Conservation (phyloP, 2,888 invertebrate genomes). For the Prionchulus punctatus region DNA sequence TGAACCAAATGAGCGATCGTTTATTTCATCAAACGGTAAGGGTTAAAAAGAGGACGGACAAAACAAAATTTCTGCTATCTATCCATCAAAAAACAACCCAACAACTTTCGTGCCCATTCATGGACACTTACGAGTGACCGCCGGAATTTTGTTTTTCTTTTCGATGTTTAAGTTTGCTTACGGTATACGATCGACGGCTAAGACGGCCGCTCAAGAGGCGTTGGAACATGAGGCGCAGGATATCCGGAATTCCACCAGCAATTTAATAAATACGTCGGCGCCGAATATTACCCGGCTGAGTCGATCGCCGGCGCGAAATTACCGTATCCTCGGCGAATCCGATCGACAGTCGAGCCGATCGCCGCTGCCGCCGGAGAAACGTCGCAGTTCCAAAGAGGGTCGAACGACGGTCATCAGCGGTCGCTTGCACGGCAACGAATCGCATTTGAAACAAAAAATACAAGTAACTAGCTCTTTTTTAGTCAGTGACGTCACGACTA, state of each 20-base stretch:
- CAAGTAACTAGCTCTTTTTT: too few species aligned
- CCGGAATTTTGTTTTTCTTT: not conserved
- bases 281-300: not conserved
- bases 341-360: not conserved
- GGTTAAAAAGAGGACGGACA: too few species aligned
- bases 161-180: not conserved
- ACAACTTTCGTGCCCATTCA: not conserved
- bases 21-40: conserved; percentile 3
- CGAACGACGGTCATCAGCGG: too few species aligned
- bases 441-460: conserved; percentile 27
- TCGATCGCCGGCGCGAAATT: not conserved
- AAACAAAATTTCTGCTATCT: too few species aligned
- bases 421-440: conserved; percentile 17
- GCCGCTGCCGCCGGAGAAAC: not conserved
- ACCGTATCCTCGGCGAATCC: not conserved
- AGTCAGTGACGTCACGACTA: too few species aligned
- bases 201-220: not conserved
- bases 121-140: too few species aligned
- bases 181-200: not conserved
- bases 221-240: not conserved
- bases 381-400: not conserved
- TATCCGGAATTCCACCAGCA: not conserved
- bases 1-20: not conserved
- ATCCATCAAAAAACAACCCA: not conserved
- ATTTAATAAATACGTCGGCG: not conserved